Conservation (phyloP, 2,113 vertebrate genomes). For the Eolophus roseicapilla region DNA sequence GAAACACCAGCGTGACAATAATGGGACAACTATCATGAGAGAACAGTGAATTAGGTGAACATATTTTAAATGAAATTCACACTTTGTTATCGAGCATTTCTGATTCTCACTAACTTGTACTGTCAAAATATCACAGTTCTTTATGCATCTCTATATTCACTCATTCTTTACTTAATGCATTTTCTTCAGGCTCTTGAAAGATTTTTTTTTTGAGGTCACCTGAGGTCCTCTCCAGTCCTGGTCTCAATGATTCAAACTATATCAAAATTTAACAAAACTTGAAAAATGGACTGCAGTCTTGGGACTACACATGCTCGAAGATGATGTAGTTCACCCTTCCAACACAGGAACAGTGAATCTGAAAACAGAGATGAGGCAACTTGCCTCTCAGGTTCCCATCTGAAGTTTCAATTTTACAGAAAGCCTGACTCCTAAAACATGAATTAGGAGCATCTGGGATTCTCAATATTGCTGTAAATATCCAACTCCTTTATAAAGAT, state of each 20-base stretch:
- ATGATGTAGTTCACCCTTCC: not conserved
- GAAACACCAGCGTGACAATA: not conserved
- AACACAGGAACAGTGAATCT: not conserved
- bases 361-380: not conserved
- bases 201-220: not conserved
- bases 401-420: not conserved
- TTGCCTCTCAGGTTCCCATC: not conserved
- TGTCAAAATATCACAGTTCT: not conserved
- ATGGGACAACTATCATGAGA: not conserved
- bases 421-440: not conserved
- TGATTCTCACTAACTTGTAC: not conserved
- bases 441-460: not conserved
- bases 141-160: not conserved
- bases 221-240: not conserved
- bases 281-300: not conserved
- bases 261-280: not conserved
- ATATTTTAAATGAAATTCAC: not conserved
- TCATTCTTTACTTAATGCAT: not conserved
- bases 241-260: not conserved
- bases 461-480: not conserved
- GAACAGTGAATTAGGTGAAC: not conserved
- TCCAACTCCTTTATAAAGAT: not conserved
- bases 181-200: not conserved
- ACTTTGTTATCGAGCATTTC: not conserved
- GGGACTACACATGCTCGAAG: not conserved